Base-by-base conservation (phyloP, 1,140 invertebrate genomes). In the Tetramorium parvispinum region DNA sequence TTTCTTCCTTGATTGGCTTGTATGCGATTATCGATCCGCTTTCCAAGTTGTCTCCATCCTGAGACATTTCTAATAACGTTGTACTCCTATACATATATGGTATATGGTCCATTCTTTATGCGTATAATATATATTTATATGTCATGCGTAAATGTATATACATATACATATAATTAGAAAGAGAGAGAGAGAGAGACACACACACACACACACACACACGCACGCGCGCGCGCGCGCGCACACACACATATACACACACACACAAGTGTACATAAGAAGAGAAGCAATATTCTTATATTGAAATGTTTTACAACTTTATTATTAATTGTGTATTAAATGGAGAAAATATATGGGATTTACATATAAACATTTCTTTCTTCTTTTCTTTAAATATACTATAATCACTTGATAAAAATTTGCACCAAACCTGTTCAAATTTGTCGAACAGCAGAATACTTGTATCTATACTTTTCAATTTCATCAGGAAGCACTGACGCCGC, bases 1-100 rank as follows among this genome's bases (percentile, higher is more conserved):
- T 98, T 73, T 98, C 98, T 27, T 98, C 98, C 0, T 71, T 97
- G 32, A 96, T 97, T 85, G 97, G 97, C 40, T 94, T 98, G 16
- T 95, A 97, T 53, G 97, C 97, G 40, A 91, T 98, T 37, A 93
- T 98, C 55, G 96, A 98, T 94, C 97, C 98, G 13, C 94, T 96
- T 77, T 96, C 96, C n/a, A 97, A 97, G 93, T 92, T 97, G 87
- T 94, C 95, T 37, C 97, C 97, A 53, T 95, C 96, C n/a, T 97
- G 32, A 18, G 24, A 57, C 5, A 13, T 21, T 66, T 59, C 7
- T 32, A 11, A 11, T 59, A 24, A 8, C 4, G 46, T 43, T 13
- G 46, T 51, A 24, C 55, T 75, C 66, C 0, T 85, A 43, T n/a
- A 32, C 11, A 18, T 32, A 32, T 32, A 40, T 55, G 11, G 16